phyloP scores from a whole-genome alignment of 2,113 vertebrate species.

The human (Homo sapiens) region DNA sequence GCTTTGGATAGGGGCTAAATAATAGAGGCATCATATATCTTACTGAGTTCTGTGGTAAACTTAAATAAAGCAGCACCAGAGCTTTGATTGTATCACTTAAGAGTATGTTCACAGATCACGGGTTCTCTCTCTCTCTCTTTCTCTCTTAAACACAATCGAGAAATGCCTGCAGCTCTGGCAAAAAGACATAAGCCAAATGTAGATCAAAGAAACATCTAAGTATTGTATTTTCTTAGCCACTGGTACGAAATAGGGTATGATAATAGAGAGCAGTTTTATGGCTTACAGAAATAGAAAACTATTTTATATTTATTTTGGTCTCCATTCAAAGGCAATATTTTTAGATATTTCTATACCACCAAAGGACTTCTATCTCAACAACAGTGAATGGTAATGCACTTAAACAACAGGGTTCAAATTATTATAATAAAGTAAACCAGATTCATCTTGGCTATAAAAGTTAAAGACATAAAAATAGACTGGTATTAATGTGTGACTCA shows the following conservation, averaged over 20 bases:
- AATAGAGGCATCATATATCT: not conserved
- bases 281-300: conserved; percentile 49
- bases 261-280: conserved; percentile 25
- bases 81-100: not conserved
- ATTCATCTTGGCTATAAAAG: conserved; percentile 52
- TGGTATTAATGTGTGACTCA: conserved; percentile 62
- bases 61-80: conserved; percentile 3
- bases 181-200: not conserved
- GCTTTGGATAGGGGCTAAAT: not conserved
- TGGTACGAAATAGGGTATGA: not conserved
- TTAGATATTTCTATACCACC: conserved; percentile 53
- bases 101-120: not conserved
- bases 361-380: conserved; percentile 19
- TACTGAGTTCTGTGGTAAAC: not conserved
- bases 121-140: not conserved
- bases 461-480: conserved; percentile 61
- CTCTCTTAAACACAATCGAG: not conserved
- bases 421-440: conserved; percentile 55
- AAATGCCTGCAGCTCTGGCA: conserved; percentile 15
- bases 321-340: conserved; percentile 51
- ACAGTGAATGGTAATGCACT: conserved; percentile 39
- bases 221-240: conserved; percentile 41
- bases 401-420: conserved; percentile 48
- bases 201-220: conserved; percentile 50
- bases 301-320: conserved; percentile 10